A percentile compares a stretch with the other conserved stretches of the same genome.
These are phyloP conservation scores for Piprites chloris DNA, from an alignment of 2,113 vertebrate species.

Conservation along the genomic window DNA sequence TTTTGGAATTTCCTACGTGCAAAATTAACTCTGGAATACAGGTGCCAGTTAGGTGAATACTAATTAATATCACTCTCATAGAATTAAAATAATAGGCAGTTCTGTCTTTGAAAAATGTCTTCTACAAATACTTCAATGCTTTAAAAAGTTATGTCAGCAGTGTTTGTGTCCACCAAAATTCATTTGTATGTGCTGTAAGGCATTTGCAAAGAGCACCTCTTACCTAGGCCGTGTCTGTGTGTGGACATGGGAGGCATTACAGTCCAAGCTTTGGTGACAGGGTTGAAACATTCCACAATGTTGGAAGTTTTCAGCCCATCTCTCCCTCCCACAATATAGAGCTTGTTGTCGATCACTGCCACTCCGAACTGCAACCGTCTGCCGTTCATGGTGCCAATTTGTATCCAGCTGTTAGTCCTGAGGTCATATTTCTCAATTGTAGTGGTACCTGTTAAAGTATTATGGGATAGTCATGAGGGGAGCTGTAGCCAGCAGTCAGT, in stretches of 20 bases:
- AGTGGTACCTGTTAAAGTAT: constrained; percentile 81
- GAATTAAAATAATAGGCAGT: background rate
- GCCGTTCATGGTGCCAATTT: constrained; percentile 89
- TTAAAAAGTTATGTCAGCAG: background rate
- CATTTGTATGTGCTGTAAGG: background rate
- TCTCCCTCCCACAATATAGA: constrained; percentile 93
- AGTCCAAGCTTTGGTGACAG: constrained; percentile 87
- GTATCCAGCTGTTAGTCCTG: constrained; percentile 90
- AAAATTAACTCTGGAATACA: background rate
- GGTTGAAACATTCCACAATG: constrained; percentile 95
- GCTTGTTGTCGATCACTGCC: constrained; percentile 93
- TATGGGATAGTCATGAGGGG: background rate
- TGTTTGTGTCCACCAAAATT: background rate
- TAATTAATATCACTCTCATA: background rate
- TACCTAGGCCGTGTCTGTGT: constrained; percentile 94
- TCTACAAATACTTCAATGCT: background rate
- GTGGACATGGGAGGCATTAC: constrained; percentile 98
- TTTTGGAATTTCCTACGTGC: background rate
- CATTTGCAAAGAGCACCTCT: background rate
- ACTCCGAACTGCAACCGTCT: constrained; percentile 93
- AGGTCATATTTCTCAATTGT: constrained; percentile 96
- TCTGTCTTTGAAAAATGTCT: background rate
- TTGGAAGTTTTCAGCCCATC: constrained; percentile 96
- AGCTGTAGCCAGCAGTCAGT: background rate
- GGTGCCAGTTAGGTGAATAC: background rate